Evolutionary conservation across 1,140 invertebrate genomes (phyloP).

Genomic region (Listronotus bonariensis): DNA sequence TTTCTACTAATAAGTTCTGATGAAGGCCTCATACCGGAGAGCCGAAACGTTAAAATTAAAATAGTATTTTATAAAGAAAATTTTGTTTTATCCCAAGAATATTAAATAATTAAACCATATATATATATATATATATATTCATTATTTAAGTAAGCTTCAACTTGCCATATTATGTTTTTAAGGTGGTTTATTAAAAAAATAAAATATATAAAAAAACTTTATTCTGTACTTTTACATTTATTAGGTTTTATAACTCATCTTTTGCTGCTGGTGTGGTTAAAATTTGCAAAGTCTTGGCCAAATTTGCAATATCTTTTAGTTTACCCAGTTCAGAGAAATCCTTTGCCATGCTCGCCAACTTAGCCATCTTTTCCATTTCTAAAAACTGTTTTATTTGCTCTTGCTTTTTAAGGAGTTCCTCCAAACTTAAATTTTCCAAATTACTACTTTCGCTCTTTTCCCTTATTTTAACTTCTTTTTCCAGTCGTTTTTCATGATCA

Average conservation of each 20-base stretch:
- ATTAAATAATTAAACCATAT: too few species aligned
- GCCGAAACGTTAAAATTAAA: too few species aligned
- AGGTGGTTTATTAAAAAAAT: too few species aligned
- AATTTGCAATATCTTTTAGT: constrained; percentile 4
- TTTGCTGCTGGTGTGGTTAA: neutral
- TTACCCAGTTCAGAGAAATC: neutral
- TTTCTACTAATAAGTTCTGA: too few species aligned
- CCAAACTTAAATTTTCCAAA: constrained; percentile 1
- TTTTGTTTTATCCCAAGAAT: too few species aligned
- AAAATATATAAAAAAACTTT: too few species aligned
- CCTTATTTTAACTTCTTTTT: neutral
- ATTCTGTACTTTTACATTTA: too few species aligned
- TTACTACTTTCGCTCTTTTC: neutral
- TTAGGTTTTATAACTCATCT: neutral
- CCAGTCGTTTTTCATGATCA: neutral
- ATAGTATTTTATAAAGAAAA: too few species aligned
- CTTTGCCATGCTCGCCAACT: neutral
- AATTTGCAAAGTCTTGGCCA: neutral
- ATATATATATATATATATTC: too few species aligned
- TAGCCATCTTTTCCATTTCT: constrained; percentile 3
- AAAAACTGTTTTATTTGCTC: neutral
- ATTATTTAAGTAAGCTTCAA: too few species aligned
- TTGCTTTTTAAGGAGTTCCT: neutral
- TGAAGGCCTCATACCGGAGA: too few species aligned
- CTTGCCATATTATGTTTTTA: too few species aligned